Evolutionary conservation across 2,797 vertebrate species (phyloP).

Genomic region (Podargus strigoides): DNA sequence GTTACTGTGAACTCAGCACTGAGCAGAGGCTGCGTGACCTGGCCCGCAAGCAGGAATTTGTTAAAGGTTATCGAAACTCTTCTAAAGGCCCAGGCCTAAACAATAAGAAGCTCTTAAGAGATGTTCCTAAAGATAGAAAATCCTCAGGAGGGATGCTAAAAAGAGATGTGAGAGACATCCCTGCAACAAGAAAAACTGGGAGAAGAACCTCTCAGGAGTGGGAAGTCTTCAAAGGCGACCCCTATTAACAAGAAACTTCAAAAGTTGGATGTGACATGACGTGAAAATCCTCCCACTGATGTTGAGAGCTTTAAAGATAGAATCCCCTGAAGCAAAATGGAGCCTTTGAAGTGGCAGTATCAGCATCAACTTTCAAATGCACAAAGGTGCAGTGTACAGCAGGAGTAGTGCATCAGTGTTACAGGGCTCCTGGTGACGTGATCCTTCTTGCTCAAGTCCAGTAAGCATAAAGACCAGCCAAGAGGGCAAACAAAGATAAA

Average conservation of each 20-base stretch:
- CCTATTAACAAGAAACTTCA: constrained; percentile 66
- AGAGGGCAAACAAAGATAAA: not conserved
- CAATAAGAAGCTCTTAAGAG: constrained; percentile 21
- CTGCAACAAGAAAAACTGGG: constrained; percentile 5
- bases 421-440: not conserved
- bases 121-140: constrained; percentile 35
- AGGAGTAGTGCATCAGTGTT: not conserved
- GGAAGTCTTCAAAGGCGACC: constrained; percentile 61
- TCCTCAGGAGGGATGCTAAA: constrained; percentile 40
- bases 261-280: constrained; percentile 58
- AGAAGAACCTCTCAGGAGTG: constrained; percentile 49
- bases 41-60: not conserved
- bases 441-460: not conserved
- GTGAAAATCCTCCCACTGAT: constrained; percentile 62
- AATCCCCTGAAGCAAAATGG: constrained; percentile 59
- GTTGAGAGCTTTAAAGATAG: constrained; percentile 57
- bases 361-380: constrained; percentile 26
- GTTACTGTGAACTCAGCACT: not conserved
- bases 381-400: not conserved
- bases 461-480: not conserved
- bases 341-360: constrained; percentile 65
- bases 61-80: not conserved
- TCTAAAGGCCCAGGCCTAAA: not conserved
- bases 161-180: constrained; percentile 40
- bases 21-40: not conserved